A percentile compares a stretch with the other conserved stretches of the same genome.
These are phyloP conservation scores for Fragum whitleyi DNA, from an alignment of 2,888 invertebrate genomes.

Conservation along the genomic window DNA sequence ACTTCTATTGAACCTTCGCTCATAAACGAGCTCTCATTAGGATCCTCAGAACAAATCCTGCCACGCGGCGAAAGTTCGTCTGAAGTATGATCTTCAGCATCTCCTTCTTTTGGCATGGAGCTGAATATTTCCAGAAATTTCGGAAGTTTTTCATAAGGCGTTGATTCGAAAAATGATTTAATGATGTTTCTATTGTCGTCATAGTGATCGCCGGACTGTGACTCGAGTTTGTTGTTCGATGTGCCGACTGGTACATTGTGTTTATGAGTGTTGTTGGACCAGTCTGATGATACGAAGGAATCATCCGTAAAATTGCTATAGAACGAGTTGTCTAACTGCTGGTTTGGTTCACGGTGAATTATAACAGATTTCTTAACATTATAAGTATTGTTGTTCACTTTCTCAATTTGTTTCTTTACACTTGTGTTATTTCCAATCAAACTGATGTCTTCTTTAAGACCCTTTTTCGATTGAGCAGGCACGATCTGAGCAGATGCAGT, in stretches of 20 bases:
- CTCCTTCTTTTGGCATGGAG: not conserved
- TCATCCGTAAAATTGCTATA: slow-evolving; percentile 43
- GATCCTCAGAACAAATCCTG: not conserved
- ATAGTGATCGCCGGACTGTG: slow-evolving; percentile 1
- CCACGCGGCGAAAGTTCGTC: not conserved
- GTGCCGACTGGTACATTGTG: not conserved
- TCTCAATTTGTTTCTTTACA: not conserved
- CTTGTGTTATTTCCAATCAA: not conserved
- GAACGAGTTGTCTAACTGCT: not conserved
- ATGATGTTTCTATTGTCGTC: slow-evolving; percentile 23
- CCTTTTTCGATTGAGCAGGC: not conserved
- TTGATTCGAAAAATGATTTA: slow-evolving; percentile 5
- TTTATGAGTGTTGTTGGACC: slow-evolving; percentile 43
- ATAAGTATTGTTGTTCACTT: slow-evolving; percentile 15
- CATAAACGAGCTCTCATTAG: slow-evolving; percentile 4
- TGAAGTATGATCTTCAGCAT: not conserved
- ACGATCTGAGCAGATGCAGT: slow-evolving; percentile 87
- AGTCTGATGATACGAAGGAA: slow-evolving; percentile 41
- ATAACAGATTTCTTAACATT: slow-evolving; percentile 12
- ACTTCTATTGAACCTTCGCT: not conserved
- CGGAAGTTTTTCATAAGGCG: slow-evolving; percentile 23
- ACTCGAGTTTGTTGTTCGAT: not conserved
- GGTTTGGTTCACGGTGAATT: not conserved
- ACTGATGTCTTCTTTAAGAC: not conserved
- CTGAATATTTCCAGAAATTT: slow-evolving; percentile 32